These are phyloP conservation scores for Dissostichus mawsoni DNA, from an alignment of 2,113 vertebrate species.

Conservation along the genomic window DNA sequence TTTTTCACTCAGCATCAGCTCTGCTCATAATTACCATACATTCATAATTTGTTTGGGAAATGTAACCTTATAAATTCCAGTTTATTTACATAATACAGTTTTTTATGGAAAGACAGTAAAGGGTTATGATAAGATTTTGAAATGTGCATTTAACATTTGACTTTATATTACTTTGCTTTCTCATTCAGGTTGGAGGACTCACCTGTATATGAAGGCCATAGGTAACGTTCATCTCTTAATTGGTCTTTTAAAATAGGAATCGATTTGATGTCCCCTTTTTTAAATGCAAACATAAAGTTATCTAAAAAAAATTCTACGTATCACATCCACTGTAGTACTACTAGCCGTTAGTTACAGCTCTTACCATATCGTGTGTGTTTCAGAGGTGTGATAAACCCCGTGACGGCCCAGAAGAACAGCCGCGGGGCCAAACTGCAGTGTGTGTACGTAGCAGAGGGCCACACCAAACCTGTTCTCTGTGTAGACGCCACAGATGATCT, in stretches of 20 bases:
- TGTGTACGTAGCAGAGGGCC: slow-evolving; percentile 92
- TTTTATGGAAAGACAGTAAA: neutral
- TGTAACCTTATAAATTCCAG: no score
- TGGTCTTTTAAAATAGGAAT: neutral
- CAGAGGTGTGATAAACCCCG: slow-evolving; percentile 94
- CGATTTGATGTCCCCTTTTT: neutral
- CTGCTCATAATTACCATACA: no score
- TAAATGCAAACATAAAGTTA: neutral
- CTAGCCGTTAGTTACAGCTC: neutral
- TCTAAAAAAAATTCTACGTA: neutral
- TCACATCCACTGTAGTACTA: neutral
- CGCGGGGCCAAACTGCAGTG: slow-evolving; percentile 87
- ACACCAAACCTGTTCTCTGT: slow-evolving; percentile 94
- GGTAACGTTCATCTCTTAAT: slow-evolving; percentile 46
- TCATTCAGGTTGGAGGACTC: slow-evolving; percentile 67
- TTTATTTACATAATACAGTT: no score
- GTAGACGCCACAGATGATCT: slow-evolving; percentile 97
- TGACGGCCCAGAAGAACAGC: slow-evolving; percentile 83
- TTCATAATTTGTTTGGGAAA: no score
- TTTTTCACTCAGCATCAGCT: no score
- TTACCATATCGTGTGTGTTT: neutral
- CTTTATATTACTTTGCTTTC: neutral
- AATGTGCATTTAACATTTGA: neutral
- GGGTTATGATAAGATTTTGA: neutral
- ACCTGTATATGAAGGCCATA: slow-evolving; percentile 60